These are phyloP conservation scores for Notodonta ziczac DNA, from an alignment of 2,888 invertebrate genomes.

Conservation along the genomic window DNA sequence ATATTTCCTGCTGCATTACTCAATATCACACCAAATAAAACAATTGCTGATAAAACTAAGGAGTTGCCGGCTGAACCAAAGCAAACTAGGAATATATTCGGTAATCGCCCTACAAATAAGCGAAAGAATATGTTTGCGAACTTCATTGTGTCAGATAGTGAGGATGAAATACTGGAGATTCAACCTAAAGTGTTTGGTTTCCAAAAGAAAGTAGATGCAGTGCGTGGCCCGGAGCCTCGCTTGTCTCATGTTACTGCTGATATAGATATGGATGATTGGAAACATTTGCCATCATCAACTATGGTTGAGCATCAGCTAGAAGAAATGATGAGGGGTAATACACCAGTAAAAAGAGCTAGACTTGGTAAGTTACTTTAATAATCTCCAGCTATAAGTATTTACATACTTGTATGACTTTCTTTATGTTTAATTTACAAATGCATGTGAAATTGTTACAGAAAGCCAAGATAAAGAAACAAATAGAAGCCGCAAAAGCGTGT, in stretches of 20 bases:
- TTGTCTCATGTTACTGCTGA: slow-evolving; percentile 62
- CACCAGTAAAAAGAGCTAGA: slow-evolving; percentile 55
- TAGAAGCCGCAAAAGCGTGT: slow-evolving; percentile 17
- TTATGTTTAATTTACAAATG: background rate
- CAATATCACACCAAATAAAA: slow-evolving; percentile 61
- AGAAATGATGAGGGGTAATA: slow-evolving; percentile 39
- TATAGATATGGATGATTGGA: slow-evolving; percentile 74
- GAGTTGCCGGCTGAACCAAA: slow-evolving; percentile 44
- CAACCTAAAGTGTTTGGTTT: slow-evolving; percentile 64
- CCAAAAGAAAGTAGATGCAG: slow-evolving; percentile 45
- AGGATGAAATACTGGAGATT: slow-evolving; percentile 69
- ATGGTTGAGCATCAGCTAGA: slow-evolving; percentile 70
- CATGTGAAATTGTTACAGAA: background rate
- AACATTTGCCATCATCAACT: slow-evolving; percentile 73
- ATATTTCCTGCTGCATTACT: slow-evolving; percentile 64
- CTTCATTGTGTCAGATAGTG: slow-evolving; percentile 70
- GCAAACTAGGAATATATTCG: slow-evolving; percentile 62
- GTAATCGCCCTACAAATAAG: slow-evolving; percentile 54
- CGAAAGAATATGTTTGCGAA: slow-evolving; percentile 70
- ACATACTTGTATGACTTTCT: no score
- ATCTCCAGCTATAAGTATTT: background rate
- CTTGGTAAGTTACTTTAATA: slow-evolving; percentile 53
- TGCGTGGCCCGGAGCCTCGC: slow-evolving; percentile 18
- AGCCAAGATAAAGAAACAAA: background rate
- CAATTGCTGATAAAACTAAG: slow-evolving; percentile 56